Conservation (phyloP, 2,797 vertebrate species). For the Dromococcyx pavoninus region DNA sequence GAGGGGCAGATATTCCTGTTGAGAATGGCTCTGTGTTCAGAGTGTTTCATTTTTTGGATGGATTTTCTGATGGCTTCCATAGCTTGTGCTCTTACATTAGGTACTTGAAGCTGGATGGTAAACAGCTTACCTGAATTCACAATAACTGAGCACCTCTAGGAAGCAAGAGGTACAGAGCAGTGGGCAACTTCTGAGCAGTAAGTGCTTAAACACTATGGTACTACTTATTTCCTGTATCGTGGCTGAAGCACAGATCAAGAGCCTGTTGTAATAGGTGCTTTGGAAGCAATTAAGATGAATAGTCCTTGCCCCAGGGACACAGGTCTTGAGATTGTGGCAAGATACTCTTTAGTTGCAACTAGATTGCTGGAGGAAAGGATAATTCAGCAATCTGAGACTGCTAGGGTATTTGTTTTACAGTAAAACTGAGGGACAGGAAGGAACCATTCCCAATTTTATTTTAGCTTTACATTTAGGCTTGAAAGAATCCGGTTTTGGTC, state of each 20-base stretch:
- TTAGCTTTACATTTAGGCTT: background rate
- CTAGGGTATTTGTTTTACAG: background rate
- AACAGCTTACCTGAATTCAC: background rate
- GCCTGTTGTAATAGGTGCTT: constrained; percentile 26
- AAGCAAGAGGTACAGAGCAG: background rate
- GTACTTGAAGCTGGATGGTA: background rate
- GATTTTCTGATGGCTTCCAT: background rate
- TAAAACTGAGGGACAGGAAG: background rate
- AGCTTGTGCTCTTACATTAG: background rate
- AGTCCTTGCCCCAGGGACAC: constrained; percentile 20
- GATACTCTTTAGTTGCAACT: constrained; percentile 34
- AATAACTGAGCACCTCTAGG: background rate
- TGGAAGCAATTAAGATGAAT: constrained; percentile 61
- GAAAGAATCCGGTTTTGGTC: constrained; percentile 42
- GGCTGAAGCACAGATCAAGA: background rate
- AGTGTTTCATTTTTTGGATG: background rate
- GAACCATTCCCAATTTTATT: background rate
- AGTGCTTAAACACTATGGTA: background rate
- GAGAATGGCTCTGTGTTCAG: background rate
- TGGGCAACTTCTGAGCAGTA: background rate
- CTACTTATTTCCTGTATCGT: background rate
- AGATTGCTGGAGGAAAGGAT: constrained; percentile 33
- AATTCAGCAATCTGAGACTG: constrained; percentile 12
- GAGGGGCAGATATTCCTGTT: background rate
- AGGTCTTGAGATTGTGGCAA: constrained; percentile 27